Evolutionary conservation across 2,113 vertebrate genomes (phyloP).

Genomic region (Myanophis thanlyinensis): DNA sequence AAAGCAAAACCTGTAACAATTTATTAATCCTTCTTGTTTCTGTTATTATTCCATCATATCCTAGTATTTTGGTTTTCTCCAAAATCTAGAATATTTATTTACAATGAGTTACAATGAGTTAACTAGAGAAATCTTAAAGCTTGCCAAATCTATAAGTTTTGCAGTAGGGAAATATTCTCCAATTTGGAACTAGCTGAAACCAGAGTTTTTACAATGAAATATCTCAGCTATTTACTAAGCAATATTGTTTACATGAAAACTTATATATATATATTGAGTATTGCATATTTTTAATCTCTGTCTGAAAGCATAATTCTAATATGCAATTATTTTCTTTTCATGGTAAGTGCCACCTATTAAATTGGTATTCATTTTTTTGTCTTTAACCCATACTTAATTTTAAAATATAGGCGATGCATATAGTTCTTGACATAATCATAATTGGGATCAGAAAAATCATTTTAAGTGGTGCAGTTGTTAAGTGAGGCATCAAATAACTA

Average conservation of each 20-base stretch:
- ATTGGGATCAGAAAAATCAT: neutral
- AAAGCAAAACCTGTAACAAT: neutral
- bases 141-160: neutral
- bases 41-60: neutral
- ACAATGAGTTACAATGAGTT: neutral
- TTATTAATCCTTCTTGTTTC: neutral
- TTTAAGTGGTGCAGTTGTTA: neutral
- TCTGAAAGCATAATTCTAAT: neutral
- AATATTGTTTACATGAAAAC: neutral
- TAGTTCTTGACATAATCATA: neutral
- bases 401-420: neutral
- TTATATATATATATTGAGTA: conserved; percentile 1
- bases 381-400: neutral
- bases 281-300: neutral
- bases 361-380: neutral
- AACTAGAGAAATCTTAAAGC: conserved; percentile 3
- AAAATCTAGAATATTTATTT: neutral
- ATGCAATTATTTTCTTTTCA: conserved; percentile 9
- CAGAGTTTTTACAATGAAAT: neutral
- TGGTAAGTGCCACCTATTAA: neutral
- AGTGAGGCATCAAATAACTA: neutral
- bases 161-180: neutral
- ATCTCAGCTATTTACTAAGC: neutral
- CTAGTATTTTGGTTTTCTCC: neutral
- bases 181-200: neutral